These are phyloP conservation scores for Lasioglossum vierecki DNA, from an alignment of 2,888 invertebrate species.

Conservation along the genomic window DNA sequence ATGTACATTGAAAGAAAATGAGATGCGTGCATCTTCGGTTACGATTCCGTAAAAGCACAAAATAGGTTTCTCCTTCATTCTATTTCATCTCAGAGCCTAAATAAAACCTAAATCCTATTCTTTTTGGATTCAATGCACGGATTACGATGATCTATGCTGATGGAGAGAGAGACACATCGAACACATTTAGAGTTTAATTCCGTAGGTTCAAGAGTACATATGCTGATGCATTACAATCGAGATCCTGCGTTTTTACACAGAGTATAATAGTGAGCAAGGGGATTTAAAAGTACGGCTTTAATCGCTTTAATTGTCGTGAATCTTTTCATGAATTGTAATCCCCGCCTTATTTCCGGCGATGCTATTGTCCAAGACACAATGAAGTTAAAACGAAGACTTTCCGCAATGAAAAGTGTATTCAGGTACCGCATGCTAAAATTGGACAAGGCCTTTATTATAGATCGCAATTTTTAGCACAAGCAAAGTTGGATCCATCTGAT, in stretches of 20 bases:
- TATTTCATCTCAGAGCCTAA: background rate
- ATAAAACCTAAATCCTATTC: conserved; percentile 4
- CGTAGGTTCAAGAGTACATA: background rate
- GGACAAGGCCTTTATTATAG: background rate
- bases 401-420: background rate
- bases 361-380: conserved; percentile 10
- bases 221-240: background rate
- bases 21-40: background rate
- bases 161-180: background rate
- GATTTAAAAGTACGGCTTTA: conserved; percentile 17
- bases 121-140: background rate
- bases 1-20: background rate
- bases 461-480: background rate
- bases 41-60: background rate
- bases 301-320: conserved; percentile 24
- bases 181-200: background rate
- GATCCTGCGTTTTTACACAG: background rate
- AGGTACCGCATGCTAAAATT: background rate
- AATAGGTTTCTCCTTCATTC: background rate
- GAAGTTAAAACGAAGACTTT: conserved; percentile 1
- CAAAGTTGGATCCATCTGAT: background rate
- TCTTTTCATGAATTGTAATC: conserved; percentile 20
- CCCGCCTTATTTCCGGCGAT: conserved; percentile 10
- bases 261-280: background rate
- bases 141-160: background rate